Conservation (phyloP, 2,888 invertebrate genomes). For the Mythimna pallens region DNA sequence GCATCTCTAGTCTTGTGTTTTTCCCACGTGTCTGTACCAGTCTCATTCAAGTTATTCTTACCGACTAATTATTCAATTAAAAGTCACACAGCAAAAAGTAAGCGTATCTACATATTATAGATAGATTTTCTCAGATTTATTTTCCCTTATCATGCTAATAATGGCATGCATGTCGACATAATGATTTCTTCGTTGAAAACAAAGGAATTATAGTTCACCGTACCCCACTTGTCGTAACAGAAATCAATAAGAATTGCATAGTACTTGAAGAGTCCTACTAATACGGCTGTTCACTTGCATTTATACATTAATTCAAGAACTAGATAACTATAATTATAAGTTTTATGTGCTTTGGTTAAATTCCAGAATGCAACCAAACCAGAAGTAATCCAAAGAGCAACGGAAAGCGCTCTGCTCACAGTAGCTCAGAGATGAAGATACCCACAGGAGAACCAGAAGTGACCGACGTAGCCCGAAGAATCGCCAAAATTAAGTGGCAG, state of each 20-base stretch:
- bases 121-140: not conserved
- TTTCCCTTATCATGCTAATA: not conserved
- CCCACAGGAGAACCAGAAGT: too few species aligned
- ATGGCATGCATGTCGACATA: slow-evolving; percentile 2
- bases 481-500: too few species aligned
- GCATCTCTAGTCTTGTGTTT: too few species aligned
- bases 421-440: too few species aligned
- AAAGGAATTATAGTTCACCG: slow-evolving; percentile 62
- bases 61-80: not conserved
- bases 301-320: slow-evolving; percentile 24
- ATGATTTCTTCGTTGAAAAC: slow-evolving; percentile 45
- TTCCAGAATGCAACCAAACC: too few species aligned
- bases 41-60: too few species aligned
- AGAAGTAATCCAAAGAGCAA: too few species aligned
- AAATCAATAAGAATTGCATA: slow-evolving; percentile 71
- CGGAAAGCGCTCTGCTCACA: too few species aligned
- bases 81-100: not conserved
- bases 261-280: slow-evolving; percentile 42
- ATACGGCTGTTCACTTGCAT: slow-evolving; percentile 66
- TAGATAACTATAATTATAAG: not conserved
- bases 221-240: slow-evolving; percentile 61
- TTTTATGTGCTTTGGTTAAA: too few species aligned
- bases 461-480: too few species aligned
- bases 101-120: not conserved
- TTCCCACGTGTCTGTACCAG: too few species aligned